Evolutionary conservation across 2,888 invertebrate species (phyloP).

Genomic region (Tipula unca): DNA sequence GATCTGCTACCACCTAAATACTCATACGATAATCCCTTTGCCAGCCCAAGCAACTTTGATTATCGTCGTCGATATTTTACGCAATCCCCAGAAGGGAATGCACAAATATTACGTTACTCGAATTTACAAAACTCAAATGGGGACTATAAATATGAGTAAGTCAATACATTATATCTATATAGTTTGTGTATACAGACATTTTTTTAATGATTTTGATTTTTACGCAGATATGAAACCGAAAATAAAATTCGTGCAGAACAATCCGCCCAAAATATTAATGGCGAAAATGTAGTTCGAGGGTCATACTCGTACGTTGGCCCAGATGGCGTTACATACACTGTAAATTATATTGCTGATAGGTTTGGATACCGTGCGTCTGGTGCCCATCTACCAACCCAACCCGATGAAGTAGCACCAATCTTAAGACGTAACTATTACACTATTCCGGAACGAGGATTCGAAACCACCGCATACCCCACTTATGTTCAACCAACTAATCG

Average conservation of each 20-base stretch:
- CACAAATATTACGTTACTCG: constrained; percentile 21
- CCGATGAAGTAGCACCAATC: constrained; percentile 14
- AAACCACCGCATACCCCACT: neutral
- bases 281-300: constrained; percentile 21
- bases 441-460: neutral
- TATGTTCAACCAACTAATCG: neutral
- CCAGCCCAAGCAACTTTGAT: neutral
- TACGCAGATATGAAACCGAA: constrained; percentile 24
- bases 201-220: neutral
- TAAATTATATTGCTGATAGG: constrained; percentile 23
- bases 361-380: constrained; percentile 24
- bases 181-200: neutral
- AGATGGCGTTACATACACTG: constrained; percentile 23
- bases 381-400: constrained; percentile 23
- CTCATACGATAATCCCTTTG: neutral
- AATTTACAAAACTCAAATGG: constrained; percentile 21
- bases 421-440: neutral
- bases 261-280: constrained; percentile 18
- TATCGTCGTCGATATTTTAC: neutral
- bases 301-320: constrained; percentile 25
- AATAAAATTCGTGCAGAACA: constrained; percentile 24
- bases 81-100: constrained; percentile 24
- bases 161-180: neutral
- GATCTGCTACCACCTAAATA: neutral
- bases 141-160: constrained; percentile 23